Conservation (phyloP, 2,797 vertebrate species). For the Euthynnus affinis region DNA sequence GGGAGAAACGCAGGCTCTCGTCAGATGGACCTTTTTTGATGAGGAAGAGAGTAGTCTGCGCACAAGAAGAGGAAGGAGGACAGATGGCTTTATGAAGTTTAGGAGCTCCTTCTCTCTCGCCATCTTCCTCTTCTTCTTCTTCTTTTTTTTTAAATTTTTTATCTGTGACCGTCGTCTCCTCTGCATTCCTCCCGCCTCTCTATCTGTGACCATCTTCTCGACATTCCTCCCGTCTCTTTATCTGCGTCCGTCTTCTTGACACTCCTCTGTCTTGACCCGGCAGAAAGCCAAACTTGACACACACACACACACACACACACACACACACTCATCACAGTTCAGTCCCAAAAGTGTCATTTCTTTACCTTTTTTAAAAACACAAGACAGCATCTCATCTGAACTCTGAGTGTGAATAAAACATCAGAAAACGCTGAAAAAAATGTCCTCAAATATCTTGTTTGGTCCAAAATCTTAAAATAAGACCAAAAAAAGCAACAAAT, state of each 20-base stretch:
- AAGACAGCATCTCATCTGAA: neutral
- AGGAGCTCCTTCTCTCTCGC: constrained; percentile 25
- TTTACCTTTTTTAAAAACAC: neutral
- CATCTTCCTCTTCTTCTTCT: no score
- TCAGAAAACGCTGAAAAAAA: no score
- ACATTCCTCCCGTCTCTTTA: constrained; percentile 5
- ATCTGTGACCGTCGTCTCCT: no score
- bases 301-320: neutral
- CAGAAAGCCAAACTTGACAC: neutral
- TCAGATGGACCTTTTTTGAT: constrained; percentile 64
- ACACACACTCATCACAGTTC: neutral
- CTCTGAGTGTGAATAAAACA: no score
- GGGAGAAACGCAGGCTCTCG: constrained; percentile 33
- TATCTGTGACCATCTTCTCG: constrained; percentile 17
- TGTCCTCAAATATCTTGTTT: no score
- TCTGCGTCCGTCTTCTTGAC: constrained; percentile 8
- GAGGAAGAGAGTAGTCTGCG: constrained; percentile 39
- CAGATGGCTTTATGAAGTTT: constrained; percentile 34
- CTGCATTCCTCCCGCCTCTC: no score
- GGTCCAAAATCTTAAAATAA: no score
- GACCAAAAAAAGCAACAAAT: no score
- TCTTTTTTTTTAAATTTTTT: no score
- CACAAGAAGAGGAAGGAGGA: constrained; percentile 30
- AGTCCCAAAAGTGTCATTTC: neutral
- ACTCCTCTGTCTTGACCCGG: constrained; percentile 17